Evolutionary conservation across 2,888 invertebrate genomes (phyloP).

Genomic region (Oxycera nigricornis): DNA sequence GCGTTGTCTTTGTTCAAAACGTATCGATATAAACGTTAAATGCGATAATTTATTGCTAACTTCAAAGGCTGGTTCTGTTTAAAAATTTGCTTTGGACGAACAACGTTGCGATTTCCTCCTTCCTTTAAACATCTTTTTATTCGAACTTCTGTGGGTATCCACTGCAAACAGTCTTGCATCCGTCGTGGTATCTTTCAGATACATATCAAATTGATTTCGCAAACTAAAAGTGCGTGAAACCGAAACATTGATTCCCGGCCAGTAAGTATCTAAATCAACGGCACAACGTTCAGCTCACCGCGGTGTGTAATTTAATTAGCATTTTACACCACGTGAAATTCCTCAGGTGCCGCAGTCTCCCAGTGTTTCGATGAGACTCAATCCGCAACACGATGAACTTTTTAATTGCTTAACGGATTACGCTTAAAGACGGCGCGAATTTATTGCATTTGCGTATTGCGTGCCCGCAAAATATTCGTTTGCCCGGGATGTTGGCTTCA

Average conservation of each 20-base stretch:
- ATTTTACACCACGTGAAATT: slow-evolving; percentile 34
- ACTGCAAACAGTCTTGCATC: neutral
- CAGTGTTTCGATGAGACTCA: slow-evolving; percentile 22
- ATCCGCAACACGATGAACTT: slow-evolving; percentile 18
- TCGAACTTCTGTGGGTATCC: neutral
- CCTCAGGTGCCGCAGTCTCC: slow-evolving; percentile 12
- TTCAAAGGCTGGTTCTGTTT: no score
- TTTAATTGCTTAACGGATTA: slow-evolving; percentile 40
- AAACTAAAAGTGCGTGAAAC: slow-evolving; percentile 31
- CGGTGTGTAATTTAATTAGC: slow-evolving; percentile 36
- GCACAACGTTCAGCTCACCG: neutral
- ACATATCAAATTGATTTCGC: slow-evolving; percentile 14
- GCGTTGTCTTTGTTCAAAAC: no score
- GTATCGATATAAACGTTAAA: no score
- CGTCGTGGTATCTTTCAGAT: no score
- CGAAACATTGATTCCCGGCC: neutral
- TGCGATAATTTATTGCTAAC: no score
- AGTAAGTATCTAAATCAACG: neutral
- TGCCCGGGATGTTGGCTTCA: neutral
- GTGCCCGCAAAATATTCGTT: slow-evolving; percentile 22
- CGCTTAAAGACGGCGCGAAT: slow-evolving; percentile 23
- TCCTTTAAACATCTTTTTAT: no score
- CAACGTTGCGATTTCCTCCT: no score
- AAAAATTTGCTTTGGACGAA: no score
- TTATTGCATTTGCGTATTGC: slow-evolving; percentile 39